Evolutionary conservation across 2,113 vertebrate genomes (phyloP).

Genomic region (Brachypteracias leptosomus): DNA sequence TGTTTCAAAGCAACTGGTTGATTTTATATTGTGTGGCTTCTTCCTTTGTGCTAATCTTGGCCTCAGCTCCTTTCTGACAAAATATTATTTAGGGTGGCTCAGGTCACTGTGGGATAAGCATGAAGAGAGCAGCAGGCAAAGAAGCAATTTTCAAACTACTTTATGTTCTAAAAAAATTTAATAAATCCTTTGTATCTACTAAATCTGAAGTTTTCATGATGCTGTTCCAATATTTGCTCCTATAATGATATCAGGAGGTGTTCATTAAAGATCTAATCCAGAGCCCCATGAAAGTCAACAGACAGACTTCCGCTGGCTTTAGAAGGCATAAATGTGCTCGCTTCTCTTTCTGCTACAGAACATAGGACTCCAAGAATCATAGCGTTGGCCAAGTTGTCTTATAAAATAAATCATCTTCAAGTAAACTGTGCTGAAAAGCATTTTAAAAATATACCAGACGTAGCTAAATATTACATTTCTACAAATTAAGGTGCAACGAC

Average conservation of each 20-base stretch:
- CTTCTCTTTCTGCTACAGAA: neutral
- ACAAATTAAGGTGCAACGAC: neutral
- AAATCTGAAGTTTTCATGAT: constrained; percentile 48
- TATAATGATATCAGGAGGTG: constrained; percentile 53
- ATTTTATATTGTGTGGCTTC: neutral
- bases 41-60: neutral
- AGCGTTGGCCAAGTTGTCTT: neutral
- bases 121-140: constrained; percentile 45
- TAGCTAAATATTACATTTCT: neutral
- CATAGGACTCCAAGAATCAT: neutral
- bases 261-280: constrained; percentile 68
- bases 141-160: constrained; percentile 41
- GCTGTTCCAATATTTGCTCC: constrained; percentile 61
- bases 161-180: neutral
- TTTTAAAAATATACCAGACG: neutral
- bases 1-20: neutral
- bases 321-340: neutral
- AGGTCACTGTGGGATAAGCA: neutral
- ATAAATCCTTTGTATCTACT: neutral
- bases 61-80: neutral
- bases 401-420: neutral
- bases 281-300: constrained; percentile 39
- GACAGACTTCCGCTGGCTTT: neutral
- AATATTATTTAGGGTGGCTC: constrained; percentile 8
- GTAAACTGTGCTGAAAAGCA: neutral